phyloP scores from a whole-genome alignment of 2,113 vertebrate genomes.

The Acanthisitta chloris region DNA sequence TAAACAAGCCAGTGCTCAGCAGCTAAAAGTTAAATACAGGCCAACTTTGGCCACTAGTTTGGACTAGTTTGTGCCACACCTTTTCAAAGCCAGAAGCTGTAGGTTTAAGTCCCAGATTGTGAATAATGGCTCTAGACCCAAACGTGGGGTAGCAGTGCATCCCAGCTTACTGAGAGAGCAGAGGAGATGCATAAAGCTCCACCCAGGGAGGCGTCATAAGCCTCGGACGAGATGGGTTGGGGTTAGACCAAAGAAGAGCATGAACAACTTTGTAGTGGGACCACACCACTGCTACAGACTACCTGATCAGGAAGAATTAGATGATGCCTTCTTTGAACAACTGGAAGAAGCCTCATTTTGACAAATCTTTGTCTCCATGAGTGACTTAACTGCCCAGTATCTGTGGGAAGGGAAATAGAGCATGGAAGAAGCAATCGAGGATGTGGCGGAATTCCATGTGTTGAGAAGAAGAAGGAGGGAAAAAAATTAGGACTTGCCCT shows the following conservation, averaged over 20 bases:
- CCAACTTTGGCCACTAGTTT: neutral
- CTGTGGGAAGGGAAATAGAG: neutral
- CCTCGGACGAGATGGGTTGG: rapidly evolving
- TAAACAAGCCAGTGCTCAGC: neutral
- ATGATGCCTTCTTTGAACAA: neutral
- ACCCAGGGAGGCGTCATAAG: neutral
- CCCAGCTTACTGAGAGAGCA: neutral
- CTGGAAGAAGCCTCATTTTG: neutral
- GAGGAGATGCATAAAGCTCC: neutral
- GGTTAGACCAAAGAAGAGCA: neutral
- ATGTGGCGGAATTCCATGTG: rapidly evolving
- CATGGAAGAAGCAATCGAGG: neutral
- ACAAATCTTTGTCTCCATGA: neutral
- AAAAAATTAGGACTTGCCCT: neutral
- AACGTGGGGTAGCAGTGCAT: neutral
- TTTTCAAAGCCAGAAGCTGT: neutral
- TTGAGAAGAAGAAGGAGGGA: neutral
- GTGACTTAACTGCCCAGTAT: neutral
- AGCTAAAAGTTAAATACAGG: neutral
- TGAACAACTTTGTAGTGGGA: neutral
- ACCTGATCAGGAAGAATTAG: neutral
- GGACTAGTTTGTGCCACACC: neutral
- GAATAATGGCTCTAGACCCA: neutral
- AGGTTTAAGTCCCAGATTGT: neutral
- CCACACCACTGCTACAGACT: neutral